Evolutionary conservation across 2,888 invertebrate species (phyloP), one percentile per base, ranked within the genome.

Genomic region (Odontothrips loti): DNA sequence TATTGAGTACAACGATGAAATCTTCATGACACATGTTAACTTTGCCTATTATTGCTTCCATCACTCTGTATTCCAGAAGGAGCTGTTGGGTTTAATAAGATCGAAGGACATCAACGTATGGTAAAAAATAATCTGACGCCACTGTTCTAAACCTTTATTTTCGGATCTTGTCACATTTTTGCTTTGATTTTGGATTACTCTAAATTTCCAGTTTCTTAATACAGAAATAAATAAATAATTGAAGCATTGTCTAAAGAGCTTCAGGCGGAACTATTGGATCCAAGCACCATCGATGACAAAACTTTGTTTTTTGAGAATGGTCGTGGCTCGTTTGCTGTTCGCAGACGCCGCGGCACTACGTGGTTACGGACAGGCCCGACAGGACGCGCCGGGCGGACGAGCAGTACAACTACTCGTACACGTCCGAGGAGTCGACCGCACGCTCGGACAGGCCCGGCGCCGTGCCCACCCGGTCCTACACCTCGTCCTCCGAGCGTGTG

Each of bases 311-410:
- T 43, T 43, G 34, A 43, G 34, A 43, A 43, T 6, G 34, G 34
- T 43, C 34, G 12, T 68, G 68, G 81, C 51, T 81, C 23, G 47
- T 80, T 79, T 78, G 80, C 81, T 83, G 80, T 81, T 85, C 84
- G 83, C 85, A 95, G 95, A 95, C 93, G 90, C 94, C 95, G 86
- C 93, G 95, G 88, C 93, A 94, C 91, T 95, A 95, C 90, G 92
- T 94, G 89, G 93, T 94, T 88, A 92, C 92, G 88, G 94, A 95
- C 87, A 91, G 93, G 85, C 92, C 92, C 83, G 90, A 92, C 86
- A 89, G 90, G 86, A 90, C 91, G 85, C 90, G 91, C 82, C 91
- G 91, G 87, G 92, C 93, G 85, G 94, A 95, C 88, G 91, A 94
- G 90, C 94, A 94, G 90, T 95, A 95, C 91, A 94, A 94, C 85